Base-by-base conservation (phyloP, 2,888 invertebrate species). In the Mythimna pallens region DNA sequence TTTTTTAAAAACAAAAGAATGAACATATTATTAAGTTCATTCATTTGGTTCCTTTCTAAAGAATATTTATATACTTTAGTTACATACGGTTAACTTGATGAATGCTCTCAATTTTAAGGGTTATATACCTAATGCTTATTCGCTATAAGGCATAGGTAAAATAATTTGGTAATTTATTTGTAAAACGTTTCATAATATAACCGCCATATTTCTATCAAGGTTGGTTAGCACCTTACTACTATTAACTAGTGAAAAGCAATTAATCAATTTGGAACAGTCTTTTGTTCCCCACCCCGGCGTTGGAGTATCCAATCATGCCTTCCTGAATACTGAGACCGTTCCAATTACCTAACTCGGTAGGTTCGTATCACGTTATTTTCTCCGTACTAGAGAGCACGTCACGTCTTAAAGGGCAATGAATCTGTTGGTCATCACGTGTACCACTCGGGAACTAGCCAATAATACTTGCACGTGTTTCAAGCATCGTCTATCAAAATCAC, bases 371-470 rank as follows among this genome's bases (percentile, higher is more conserved):
- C 52, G 64, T 68, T 75, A 50, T 80, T 75, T 78, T 68, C 64
- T 65, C 57, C 43, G 64, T 65, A 73, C 55, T 57, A 10, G 14
- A 43, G 43, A 25, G 30, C 34, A 54, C 66, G 70, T 81, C 59
- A 70, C 22, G 40, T 25, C 40, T 54, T 34, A 66, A 55, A 81
- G 67, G 66, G 81, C 79, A 67, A 50, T 79, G 77, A 54, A 81
- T 76, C 59, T 54, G 66, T 25, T 76, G 20, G 50, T 55, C 17
- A 52, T 81, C 81, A 79, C 70, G 70, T 77, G 81, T 30, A 4
- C 7, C 10, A 12, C 22, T 52, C 58, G 63, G 22, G 47, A 12
- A 25, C 34, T 14, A 20, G 81, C 77, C 77, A 81, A 76, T 50
- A 55, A 64, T 52, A 66, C 12, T 14, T 54, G 8, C 70, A 65